Evolutionary conservation across 23 tunicate species (phyloP).

Genomic region (Botrylloides violaceus): DNA sequence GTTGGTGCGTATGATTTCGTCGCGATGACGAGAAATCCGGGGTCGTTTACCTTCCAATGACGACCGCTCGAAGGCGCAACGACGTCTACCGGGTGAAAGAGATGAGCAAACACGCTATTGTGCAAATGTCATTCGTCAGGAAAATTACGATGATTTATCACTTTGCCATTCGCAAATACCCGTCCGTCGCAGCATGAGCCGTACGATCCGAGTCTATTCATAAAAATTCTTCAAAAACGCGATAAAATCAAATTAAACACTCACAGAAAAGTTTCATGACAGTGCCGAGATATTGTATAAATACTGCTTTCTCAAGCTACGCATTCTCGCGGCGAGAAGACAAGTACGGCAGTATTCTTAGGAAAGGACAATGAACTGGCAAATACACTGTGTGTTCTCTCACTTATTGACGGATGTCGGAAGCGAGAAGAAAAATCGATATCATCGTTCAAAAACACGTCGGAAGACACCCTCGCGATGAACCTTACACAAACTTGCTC

Average conservation of each 20-base stretch:
- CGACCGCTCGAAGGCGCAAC: neutral
- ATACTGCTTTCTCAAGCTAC: neutral
- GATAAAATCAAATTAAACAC: neutral
- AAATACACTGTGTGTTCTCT: neutral
- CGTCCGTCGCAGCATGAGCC: neutral
- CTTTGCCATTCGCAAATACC: neutral
- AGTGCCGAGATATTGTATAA: neutral
- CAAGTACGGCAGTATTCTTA: neutral
- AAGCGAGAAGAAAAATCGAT: neutral
- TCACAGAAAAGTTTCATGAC: neutral
- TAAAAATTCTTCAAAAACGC: neutral
- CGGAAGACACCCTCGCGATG: no score
- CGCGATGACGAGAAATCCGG: no score
- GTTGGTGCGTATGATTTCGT: no score
- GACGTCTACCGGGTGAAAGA: neutral
- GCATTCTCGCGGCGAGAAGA: neutral
- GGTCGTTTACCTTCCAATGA: neutral
- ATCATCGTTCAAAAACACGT: neutral
- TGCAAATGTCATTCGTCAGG: constrained; percentile 9
- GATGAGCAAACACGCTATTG: neutral
- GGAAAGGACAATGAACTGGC: neutral
- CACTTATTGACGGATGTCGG: neutral
- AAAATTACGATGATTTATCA: neutral
- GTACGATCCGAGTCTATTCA: neutral
- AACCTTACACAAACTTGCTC: no score